phyloP scores from a whole-genome alignment of 2,888 invertebrate species.

The Euplagia quadripunctaria region DNA sequence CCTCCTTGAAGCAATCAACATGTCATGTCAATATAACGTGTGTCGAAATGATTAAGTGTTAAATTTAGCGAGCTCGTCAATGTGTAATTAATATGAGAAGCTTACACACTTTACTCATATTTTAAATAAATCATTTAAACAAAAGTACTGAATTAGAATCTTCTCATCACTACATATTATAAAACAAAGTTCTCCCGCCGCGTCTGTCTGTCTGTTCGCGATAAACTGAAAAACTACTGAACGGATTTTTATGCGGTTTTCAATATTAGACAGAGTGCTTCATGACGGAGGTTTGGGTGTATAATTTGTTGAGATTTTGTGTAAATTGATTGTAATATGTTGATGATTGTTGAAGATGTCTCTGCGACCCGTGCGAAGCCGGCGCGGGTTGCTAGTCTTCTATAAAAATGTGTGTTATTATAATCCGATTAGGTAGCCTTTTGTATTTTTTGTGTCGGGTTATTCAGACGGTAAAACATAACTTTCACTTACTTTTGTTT shows the following conservation, averaged over 20 bases:
- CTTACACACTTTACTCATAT: neutral
- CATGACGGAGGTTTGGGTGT: no score
- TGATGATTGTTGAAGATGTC: no score
- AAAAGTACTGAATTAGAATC: constrained; percentile 48
- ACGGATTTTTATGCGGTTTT: no score
- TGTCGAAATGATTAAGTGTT: neutral
- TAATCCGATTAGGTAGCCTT: constrained; percentile 62
- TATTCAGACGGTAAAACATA: constrained; percentile 65
- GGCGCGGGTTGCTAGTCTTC: neutral
- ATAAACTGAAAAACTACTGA: no score
- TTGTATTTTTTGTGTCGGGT: constrained; percentile 56
- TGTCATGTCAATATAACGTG: neutral
- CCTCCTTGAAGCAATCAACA: neutral
- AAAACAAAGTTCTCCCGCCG: no score
- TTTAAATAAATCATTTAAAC: constrained; percentile 6
- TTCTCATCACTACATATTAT: no score
- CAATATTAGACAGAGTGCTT: no score
- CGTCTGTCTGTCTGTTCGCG: no score
- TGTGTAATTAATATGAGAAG: neutral
- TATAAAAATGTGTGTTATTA: constrained; percentile 57
- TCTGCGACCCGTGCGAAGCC: no score
- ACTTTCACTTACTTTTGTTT: constrained; percentile 69
- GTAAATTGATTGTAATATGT: no score
- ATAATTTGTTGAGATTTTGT: no score
- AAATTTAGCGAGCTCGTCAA: neutral